Percentiles rank a stretch among this genome's conserved stretches.
Conservation (phyloP, 2,797 vertebrate species). For the Leptoclinus maculatus region DNA sequence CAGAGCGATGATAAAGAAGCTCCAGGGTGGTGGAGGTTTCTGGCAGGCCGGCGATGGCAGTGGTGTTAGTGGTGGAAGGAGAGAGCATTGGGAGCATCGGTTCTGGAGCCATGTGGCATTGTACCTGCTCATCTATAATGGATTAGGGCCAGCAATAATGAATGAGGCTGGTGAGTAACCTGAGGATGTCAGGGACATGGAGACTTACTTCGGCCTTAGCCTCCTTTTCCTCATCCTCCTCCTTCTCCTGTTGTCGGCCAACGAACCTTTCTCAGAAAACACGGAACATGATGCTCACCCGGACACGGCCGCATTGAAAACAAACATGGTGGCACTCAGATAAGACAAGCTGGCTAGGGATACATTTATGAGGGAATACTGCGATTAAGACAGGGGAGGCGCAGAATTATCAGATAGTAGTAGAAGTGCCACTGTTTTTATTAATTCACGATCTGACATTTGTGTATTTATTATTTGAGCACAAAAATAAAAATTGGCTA, state of each 20-base stretch:
- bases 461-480: too few relatives aligned
- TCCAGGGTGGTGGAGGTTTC: constrained; percentile 38
- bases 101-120: constrained; percentile 77
- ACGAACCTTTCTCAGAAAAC: constrained; percentile 66
- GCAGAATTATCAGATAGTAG: neutral
- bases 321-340: constrained; percentile 60
- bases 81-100: constrained; percentile 60
- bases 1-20: constrained; percentile 48
- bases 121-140: constrained; percentile 84
- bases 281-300: constrained; percentile 64
- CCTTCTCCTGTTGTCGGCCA: constrained; percentile 61
- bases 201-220: constrained; percentile 72
- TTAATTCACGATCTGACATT: too few relatives aligned
- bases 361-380: constrained; percentile 4
- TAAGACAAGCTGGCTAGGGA: constrained; percentile 27
- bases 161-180: constrained; percentile 86
- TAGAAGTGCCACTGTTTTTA: too few relatives aligned
- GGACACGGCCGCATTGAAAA: constrained; percentile 50
- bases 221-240: constrained; percentile 67
- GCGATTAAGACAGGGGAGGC: neutral
- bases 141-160: constrained; percentile 84
- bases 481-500: too few relatives aligned
- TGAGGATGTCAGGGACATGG: constrained; percentile 83
- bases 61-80: constrained; percentile 57
- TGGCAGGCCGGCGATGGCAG: constrained; percentile 34